A percentile compares a stretch with the other conserved stretches of the same genome.
Conservation (phyloP, 2,113 vertebrate species). For the Peromyscus leucopus region DNA sequence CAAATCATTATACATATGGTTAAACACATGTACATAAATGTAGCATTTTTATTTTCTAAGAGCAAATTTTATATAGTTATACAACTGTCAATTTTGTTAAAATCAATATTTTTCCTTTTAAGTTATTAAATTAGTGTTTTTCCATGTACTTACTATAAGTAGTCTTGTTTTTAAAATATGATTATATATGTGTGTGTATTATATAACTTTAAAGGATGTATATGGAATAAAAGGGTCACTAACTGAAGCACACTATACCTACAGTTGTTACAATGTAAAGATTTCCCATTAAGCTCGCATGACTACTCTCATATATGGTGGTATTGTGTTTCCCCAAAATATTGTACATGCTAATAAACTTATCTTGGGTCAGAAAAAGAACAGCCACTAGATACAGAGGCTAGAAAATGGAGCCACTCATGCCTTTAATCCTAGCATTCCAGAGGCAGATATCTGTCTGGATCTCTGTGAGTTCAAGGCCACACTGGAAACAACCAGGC, state of each 20-base stretch:
- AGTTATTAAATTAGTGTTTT: background rate
- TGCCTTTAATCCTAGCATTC: too few relatives aligned
- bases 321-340: too few relatives aligned
- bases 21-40: background rate
- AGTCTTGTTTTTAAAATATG: background rate
- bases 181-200: too few relatives aligned
- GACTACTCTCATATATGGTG: background rate
- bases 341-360: too few relatives aligned
- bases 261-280: background rate
- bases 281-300: background rate
- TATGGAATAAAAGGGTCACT: background rate
- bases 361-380: too few relatives aligned
- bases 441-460: too few relatives aligned
- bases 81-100: background rate
- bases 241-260: background rate
- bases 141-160: background rate
- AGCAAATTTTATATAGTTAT: background rate
- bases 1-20: background rate
- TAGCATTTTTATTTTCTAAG: background rate
- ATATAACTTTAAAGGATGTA: background rate
- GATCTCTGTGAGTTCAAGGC: too few relatives aligned
- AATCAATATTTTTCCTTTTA: background rate
- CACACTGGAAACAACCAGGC: too few relatives aligned
- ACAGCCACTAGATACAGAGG: too few relatives aligned
- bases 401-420: too few relatives aligned